phyloP scores from a whole-genome alignment of 53 echinoderm and acorn worm genomes.

The Patiria pectinifera region DNA sequence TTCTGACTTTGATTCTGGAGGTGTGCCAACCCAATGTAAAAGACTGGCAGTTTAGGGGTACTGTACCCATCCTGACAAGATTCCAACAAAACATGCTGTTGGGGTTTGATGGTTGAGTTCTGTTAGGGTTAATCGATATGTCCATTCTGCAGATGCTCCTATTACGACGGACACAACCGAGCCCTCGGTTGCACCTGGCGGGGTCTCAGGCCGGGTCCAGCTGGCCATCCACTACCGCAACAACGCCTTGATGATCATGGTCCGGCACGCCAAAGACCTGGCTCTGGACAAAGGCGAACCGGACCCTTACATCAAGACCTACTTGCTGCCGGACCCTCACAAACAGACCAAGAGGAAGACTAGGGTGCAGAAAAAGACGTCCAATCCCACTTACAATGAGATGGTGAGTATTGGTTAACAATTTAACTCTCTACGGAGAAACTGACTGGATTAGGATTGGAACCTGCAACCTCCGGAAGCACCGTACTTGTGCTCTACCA shows the following conservation, averaged over 20 bases:
- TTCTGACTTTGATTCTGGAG: too few relatives aligned
- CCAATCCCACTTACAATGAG: conserved; percentile 98
- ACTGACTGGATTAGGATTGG: too few relatives aligned
- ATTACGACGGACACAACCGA: conserved; percentile 33
- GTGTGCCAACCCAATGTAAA: too few relatives aligned
- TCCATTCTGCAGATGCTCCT: conserved; percentile 51
- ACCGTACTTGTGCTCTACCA: too few relatives aligned
- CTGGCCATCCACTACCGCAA: conserved; percentile 90
- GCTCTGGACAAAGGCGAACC: conserved; percentile 77
- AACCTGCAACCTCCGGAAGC: too few relatives aligned
- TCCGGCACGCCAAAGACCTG: conserved; percentile 89
- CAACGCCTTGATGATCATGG: conserved; percentile 89
- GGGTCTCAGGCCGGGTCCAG: conserved; percentile 91
- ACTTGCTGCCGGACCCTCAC: conserved; percentile 90
- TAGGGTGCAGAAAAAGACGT: conserved; percentile 84
- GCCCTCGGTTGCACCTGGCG: conserved; percentile 58
- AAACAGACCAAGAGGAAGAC: conserved; percentile 95
- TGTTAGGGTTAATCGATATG: background rate
- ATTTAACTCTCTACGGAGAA: too few relatives aligned
- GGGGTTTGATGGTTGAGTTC: too few relatives aligned
- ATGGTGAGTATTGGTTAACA: conserved; percentile 75
- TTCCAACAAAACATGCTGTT: too few relatives aligned
- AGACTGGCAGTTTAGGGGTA: too few relatives aligned
- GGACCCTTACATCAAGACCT: conserved; percentile 95
- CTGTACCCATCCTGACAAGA: too few relatives aligned